Base-by-base conservation (phyloP, 1,140 invertebrate species). In the Papilio polyxenes region DNA sequence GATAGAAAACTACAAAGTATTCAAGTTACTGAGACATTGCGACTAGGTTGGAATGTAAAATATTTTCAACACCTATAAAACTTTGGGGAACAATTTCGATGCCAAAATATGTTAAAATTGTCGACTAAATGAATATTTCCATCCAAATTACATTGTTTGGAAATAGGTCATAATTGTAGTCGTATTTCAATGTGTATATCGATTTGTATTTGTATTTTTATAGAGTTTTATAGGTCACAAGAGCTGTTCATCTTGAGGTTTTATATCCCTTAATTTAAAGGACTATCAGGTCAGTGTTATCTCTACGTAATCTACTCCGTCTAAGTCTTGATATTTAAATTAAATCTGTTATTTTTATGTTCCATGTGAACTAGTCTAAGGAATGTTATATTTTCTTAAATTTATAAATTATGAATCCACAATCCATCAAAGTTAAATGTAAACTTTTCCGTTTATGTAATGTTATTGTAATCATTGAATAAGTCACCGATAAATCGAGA, bases 51-150 rank as follows among this genome's bases (percentile, higher is more conserved):
- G 40, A 44, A 44, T 44, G 40, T 44, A 44, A 44, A 44, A 44
- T 3, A 44, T 44, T 44, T 44, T 44, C 40, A 44, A 44, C 40
- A 44, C 40, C 53, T 56, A 17, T 56, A 56, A 17, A 17, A 56
- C 5, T 56, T 56, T 3, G 17, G 15, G 5, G 13, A 53, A 53
- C 51, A 53, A 53, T 53, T 74, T 15, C 72, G 15, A 48, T 75
- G 40, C 72, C 75, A 77, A 77, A 77, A 53, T 77, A 77, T 77
- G 75, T 77, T 53, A 77, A 53, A 53, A 23, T 53, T 53, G 75
- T 77, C 75, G 6, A 77, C 75, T 53, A 77, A 77, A 77, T 77
- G 48, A 77, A 77, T 77, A 77, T 77, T 77, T 53, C 48, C 23
- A 49, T 77, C 49, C 49, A 76, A 76, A 76, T 76, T 48, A 76